phyloP scores from a whole-genome alignment of 2,888 invertebrate genomes.

The Ditula angustiorana region DNA sequence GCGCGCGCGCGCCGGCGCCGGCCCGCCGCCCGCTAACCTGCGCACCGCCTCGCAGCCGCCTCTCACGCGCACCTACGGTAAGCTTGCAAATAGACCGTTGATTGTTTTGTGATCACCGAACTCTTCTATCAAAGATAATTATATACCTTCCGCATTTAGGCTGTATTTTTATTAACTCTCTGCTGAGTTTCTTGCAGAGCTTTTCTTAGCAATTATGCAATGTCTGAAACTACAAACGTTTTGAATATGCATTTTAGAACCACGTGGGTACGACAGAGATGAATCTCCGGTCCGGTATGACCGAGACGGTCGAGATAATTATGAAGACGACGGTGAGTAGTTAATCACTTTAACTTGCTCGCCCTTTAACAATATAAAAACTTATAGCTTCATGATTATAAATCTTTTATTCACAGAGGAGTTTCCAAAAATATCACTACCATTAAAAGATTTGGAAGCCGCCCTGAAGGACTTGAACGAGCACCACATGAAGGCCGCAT shows the following conservation, averaged over 20 bases:
- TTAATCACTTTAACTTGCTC: too few relatives aligned
- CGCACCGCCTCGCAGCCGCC: slow-evolving; percentile 69
- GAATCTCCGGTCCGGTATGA: slow-evolving; percentile 60
- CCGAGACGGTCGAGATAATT: slow-evolving; percentile 53
- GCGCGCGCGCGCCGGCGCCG: slow-evolving; percentile 49
- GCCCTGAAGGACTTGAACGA: slow-evolving; percentile 73
- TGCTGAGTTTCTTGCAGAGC: too few relatives aligned
- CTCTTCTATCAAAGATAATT: too few relatives aligned
- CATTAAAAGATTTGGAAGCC: slow-evolving; percentile 76
- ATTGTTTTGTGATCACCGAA: too few relatives aligned
- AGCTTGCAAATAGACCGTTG: not conserved
- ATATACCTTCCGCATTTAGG: too few relatives aligned
- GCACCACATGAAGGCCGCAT: slow-evolving; percentile 65
- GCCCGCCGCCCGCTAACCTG: slow-evolving; percentile 38
- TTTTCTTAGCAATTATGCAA: not conserved
- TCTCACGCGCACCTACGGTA: slow-evolving; percentile 36
- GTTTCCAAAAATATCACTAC: slow-evolving; percentile 78
- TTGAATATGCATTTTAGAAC: slow-evolving; percentile 46
- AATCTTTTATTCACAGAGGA: slow-evolving; percentile 59
- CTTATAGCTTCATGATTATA: too few relatives aligned
- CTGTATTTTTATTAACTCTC: too few relatives aligned
- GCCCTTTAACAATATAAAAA: too few relatives aligned
- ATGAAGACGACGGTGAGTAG: slow-evolving; percentile 57
- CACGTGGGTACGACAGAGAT: slow-evolving; percentile 62
- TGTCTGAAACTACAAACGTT: not conserved